Evolutionary conservation across 2,113 vertebrate species (phyloP).

Genomic region (Gasterosteus nipponicus): DNA sequence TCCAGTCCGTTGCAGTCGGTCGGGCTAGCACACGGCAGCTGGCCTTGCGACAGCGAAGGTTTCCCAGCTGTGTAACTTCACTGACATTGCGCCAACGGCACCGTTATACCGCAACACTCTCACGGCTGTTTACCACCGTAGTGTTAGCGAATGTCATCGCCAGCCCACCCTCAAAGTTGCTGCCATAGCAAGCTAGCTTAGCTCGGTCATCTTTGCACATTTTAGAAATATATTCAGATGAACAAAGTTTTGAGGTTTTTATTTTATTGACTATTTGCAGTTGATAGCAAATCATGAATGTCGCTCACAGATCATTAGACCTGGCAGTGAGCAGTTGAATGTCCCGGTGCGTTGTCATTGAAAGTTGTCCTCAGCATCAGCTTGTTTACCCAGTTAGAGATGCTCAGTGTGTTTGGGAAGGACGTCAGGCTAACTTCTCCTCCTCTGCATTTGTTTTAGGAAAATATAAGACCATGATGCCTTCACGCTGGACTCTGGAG

Average conservation of each 20-base stretch:
- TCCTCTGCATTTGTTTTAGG: background rate
- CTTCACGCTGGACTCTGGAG: background rate
- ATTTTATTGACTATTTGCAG: background rate
- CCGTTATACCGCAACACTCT: conserved; percentile 16
- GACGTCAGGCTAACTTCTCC: conserved; percentile 27
- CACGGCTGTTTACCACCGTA: background rate
- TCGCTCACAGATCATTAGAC: background rate
- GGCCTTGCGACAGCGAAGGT: conserved; percentile 58
- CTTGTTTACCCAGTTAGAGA: background rate
- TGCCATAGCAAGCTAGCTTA: background rate
- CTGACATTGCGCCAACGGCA: conserved; percentile 21
- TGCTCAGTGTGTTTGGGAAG: background rate
- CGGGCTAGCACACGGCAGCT: conserved; percentile 51
- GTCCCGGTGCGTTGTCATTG: conserved; percentile 26
- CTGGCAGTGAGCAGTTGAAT: background rate
- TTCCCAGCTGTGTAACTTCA: conserved; percentile 55
- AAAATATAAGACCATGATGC: background rate
- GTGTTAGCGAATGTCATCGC: background rate
- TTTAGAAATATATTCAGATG: background rate
- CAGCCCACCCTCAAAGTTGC: background rate
- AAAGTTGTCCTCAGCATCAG: conserved; percentile 24
- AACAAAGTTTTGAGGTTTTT: conserved; percentile 14
- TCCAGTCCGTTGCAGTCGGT: conserved; percentile 29
- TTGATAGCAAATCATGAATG: background rate
- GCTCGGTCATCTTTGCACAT: background rate